Percentiles rank a stretch among this genome's conserved stretches.
These are phyloP conservation scores for Microctonus aethiopoides DNA, from an alignment of 2,888 invertebrate genomes.

Conservation along the genomic window DNA sequence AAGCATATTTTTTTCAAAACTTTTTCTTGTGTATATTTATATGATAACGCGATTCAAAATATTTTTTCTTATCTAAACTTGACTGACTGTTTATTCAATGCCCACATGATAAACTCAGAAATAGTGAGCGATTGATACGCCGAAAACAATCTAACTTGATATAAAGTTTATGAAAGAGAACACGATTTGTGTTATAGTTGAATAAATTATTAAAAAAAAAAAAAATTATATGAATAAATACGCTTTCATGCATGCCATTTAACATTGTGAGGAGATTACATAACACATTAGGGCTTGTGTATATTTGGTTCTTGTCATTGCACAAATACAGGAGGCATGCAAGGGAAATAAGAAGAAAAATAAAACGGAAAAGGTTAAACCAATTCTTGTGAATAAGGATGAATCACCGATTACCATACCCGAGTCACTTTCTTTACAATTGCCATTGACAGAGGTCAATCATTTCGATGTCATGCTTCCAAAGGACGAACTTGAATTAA, in stretches of 20 bases:
- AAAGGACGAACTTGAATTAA: constrained; percentile 80
- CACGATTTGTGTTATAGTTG: neutral
- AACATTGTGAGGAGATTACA: neutral
- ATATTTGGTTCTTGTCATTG: constrained; percentile 37
- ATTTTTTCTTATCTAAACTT: neutral
- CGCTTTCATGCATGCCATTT: neutral
- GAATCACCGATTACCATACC: constrained; percentile 69
- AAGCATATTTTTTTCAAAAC: neutral
- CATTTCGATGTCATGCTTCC: constrained; percentile 84
- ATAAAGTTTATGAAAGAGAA: neutral
- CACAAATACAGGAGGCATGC: constrained; percentile 61
- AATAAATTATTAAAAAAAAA: neutral
- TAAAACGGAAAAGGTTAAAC: constrained; percentile 78
- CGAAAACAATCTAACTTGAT: neutral
- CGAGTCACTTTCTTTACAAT: constrained; percentile 62
- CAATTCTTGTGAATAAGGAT: constrained; percentile 81
- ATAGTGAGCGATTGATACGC: neutral
- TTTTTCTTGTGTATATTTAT: neutral
- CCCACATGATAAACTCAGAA: neutral
- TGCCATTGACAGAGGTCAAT: constrained; percentile 69
- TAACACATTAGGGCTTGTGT: constrained; percentile 7
- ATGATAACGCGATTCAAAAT: neutral
- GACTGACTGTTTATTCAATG: neutral
- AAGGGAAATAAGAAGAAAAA: constrained; percentile 75
- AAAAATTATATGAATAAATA: too few species aligned